A percentile compares a stretch with the other conserved stretches of the same genome.
phyloP scores from a whole-genome alignment of 1,140 invertebrate genomes.

The Liolophura sinensis region DNA sequence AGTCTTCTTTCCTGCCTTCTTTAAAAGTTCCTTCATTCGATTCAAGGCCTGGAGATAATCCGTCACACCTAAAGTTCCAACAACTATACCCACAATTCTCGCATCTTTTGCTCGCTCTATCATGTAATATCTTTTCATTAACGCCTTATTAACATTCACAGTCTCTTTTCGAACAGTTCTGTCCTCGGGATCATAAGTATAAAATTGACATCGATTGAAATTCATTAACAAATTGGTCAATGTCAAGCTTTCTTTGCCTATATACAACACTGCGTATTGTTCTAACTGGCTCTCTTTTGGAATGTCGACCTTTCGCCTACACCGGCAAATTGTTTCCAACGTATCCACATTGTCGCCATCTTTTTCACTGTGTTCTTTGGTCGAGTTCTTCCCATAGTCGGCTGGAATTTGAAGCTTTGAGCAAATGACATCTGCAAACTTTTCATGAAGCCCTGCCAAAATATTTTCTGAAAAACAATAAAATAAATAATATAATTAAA shows the following conservation, averaged over 20 bases:
- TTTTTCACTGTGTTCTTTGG: background rate
- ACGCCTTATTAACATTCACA: slow-evolving; percentile 50
- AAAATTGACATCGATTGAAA: slow-evolving; percentile 56
- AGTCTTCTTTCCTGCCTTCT: slow-evolving; percentile 76
- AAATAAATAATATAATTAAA: no score
- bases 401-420: background rate
- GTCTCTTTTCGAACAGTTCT: slow-evolving; percentile 37
- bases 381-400: background rate
- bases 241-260: slow-evolving; percentile 62
- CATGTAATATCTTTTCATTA: slow-evolving; percentile 80
- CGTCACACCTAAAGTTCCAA: slow-evolving; percentile 82
- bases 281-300: slow-evolving; percentile 31
- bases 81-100: slow-evolving; percentile 80
- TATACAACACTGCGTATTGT: slow-evolving; percentile 64
- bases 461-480: slow-evolving; percentile 19
- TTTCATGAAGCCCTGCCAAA: slow-evolving; percentile 2
- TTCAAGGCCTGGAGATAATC: slow-evolving; percentile 80
- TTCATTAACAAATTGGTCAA: slow-evolving; percentile 63
- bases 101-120: slow-evolving; percentile 90
- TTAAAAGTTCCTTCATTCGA: slow-evolving; percentile 74
- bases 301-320: slow-evolving; percentile 34
- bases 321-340: slow-evolving; percentile 24
- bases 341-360: background rate
- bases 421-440: slow-evolving; percentile 13
- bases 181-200: slow-evolving; percentile 53